Conservation (phyloP, 1,140 invertebrate genomes). For the Caenorhabditis tropicalis region DNA sequence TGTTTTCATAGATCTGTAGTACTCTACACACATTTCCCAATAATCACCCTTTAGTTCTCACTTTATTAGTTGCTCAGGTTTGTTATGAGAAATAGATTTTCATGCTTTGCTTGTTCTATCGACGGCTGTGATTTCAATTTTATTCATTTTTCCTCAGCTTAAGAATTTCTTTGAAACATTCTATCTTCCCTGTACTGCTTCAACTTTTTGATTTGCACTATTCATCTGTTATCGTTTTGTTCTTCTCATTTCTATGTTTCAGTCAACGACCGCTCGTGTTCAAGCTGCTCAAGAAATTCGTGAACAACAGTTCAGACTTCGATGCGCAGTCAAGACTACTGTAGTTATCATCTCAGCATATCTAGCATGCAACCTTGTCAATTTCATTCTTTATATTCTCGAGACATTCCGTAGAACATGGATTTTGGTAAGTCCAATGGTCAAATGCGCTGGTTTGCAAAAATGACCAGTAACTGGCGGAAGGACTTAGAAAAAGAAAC, state of each 20-base stretch:
- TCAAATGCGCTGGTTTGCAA: neutral
- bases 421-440: slow-evolving; percentile 1
- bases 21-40: neutral
- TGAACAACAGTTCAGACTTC: slow-evolving; percentile 9
- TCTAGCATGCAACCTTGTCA: slow-evolving; percentile 42
- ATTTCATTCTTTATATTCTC: slow-evolving; percentile 44
- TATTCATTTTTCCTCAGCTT: neutral
- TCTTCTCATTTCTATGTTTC: neutral
- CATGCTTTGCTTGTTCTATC: neutral
- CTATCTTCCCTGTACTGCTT: neutral
- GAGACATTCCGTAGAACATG: slow-evolving; percentile 6
- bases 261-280: neutral
- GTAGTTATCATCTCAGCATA: slow-evolving; percentile 46
- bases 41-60: neutral
- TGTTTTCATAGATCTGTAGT: neutral
- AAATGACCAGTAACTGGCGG: neutral
- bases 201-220: neutral
- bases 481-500: neutral
- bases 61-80: too few species aligned
- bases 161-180: too few species aligned
- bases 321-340: slow-evolving; percentile 44
- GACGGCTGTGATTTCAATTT: neutral
- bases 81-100: too few species aligned
- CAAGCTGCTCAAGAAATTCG: neutral
- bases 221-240: neutral